Evolutionary conservation across 2,888 invertebrate genomes (phyloP).

Genomic region (Tortrix viridana): DNA sequence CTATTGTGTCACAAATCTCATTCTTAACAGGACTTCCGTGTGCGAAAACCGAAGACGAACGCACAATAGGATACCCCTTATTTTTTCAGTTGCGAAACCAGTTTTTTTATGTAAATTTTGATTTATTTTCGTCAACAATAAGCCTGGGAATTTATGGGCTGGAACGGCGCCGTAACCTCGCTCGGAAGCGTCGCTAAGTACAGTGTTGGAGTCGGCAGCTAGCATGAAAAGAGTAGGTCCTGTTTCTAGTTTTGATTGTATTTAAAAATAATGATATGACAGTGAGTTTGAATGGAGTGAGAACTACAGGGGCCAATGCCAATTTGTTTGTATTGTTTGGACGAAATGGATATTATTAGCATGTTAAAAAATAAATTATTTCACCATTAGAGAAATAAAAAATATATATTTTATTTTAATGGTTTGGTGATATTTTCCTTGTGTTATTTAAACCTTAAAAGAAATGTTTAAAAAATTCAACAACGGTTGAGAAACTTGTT

Average conservation of each 20-base stretch:
- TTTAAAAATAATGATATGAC: neutral
- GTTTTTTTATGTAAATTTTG: conserved; percentile 40
- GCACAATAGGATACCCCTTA: conserved; percentile 35
- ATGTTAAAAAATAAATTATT: too few relatives aligned
- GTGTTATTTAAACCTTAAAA: too few relatives aligned
- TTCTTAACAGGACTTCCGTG: conserved; percentile 39
- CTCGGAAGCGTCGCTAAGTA: neutral
- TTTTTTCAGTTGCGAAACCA: conserved; percentile 32
- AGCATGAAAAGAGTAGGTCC: neutral
- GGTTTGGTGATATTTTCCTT: too few relatives aligned
- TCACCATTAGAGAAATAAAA: too few relatives aligned
- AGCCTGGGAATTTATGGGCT: conserved; percentile 31
- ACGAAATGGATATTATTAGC: too few relatives aligned
- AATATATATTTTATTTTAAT: too few relatives aligned
- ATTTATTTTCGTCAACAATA: conserved; percentile 40
- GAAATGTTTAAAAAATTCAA: too few relatives aligned
- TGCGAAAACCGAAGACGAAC: conserved; percentile 36
- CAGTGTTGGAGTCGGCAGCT: neutral
- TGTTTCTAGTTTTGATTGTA: neutral
- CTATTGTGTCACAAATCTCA: conserved; percentile 29
- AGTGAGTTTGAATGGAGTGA: neutral
- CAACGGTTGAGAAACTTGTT: conserved; percentile 9
- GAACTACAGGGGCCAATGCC: too few relatives aligned
- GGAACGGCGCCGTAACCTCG: neutral
- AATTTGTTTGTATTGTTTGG: too few relatives aligned